Evolutionary conservation across 2,888 invertebrate genomes (phyloP), one percentile per base, ranked within the genome.

Genomic region (Dasysyrphus tricinctus): DNA sequence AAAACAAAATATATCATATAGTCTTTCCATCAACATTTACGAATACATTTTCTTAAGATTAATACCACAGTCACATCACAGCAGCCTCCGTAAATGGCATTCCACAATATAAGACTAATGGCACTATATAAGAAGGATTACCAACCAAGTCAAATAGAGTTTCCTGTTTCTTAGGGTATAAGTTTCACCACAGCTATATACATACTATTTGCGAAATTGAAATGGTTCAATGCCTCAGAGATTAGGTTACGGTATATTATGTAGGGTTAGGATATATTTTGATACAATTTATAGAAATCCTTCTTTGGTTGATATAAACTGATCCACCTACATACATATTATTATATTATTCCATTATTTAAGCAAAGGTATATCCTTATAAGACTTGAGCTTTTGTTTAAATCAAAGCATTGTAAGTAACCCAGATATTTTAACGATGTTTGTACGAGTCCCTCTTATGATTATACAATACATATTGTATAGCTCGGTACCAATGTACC

Each of bases 31-130:
- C 65, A 65, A 47, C 34, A 34, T 32, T 14, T 44, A 49, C 19
- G 19, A 39, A 49, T 51, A 59, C 70, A 80, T 80, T 24, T n/a
- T 24, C 80, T 72, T 34, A 74, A 81, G 85, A 86, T 81, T 86
- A 86, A 81, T 86, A 74, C 85, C 67, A 56, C 56, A 80, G 51
- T 75, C 80, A 76, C 72, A 67, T 61, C 34, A 32, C 44, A 51
- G 24, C 49, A 59, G n/a, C 24, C 76, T 19, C 57, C 54, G 29
- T 63, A 73, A n/a, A 81, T 85, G 49, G 61, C 37, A 86, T 81
- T 86, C 19, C 77, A 77, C 11, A 86, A 78, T 81, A 57, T 81
- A 57, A 78, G 85, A 78, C 81, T 81, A 81, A 78, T 86, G 65
- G 72, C 80, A 76, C 80, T 73, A 65, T 73, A 65, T 49, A 49